Percentiles rank a stretch among this genome's conserved stretches.
Evolutionary conservation across 2,797 vertebrate species (phyloP).

Genomic region (Semotilus atromaculatus): DNA sequence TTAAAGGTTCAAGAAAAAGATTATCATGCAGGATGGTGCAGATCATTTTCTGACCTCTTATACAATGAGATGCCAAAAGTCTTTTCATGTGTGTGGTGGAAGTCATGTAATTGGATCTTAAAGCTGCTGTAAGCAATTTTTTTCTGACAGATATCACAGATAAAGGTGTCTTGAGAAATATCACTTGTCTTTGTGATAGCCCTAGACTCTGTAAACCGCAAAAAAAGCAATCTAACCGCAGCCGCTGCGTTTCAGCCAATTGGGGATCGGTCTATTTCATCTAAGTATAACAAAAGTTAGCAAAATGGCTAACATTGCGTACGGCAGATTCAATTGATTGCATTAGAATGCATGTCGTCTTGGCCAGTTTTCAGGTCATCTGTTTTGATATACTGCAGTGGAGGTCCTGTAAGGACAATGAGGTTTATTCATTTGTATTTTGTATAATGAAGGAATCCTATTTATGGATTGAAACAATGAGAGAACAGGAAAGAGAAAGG

Average conservation of each 20-base stretch:
- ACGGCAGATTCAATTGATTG: background rate
- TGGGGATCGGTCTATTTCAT: background rate
- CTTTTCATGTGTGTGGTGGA: conserved; percentile 26
- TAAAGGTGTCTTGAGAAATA: conserved; percentile 14
- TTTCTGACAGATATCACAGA: conserved; percentile 21
- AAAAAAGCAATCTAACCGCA: background rate
- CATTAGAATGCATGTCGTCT: background rate
- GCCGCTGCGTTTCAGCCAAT: background rate
- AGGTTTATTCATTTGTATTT: background rate
- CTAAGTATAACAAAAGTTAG: background rate
- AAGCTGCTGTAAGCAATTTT: conserved; percentile 7
- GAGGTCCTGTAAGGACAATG: background rate
- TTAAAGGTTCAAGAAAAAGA: conserved; percentile 45
- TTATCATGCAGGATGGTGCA: conserved; percentile 42
- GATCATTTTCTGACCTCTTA: conserved; percentile 47
- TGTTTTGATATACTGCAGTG: conserved; percentile 12
- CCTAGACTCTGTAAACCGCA: background rate
- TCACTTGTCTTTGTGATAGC: conserved; percentile 4
- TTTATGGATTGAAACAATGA: background rate
- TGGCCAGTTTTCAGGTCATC: background rate
- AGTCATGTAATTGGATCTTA: conserved; percentile 16
- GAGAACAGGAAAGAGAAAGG: conserved; percentile 45
- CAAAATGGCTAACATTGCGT: background rate
- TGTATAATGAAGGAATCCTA: background rate
- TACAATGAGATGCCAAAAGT: conserved; percentile 37